Conservation (phyloP, 2,888 invertebrate species). For the Ypsolopha sequella region DNA sequence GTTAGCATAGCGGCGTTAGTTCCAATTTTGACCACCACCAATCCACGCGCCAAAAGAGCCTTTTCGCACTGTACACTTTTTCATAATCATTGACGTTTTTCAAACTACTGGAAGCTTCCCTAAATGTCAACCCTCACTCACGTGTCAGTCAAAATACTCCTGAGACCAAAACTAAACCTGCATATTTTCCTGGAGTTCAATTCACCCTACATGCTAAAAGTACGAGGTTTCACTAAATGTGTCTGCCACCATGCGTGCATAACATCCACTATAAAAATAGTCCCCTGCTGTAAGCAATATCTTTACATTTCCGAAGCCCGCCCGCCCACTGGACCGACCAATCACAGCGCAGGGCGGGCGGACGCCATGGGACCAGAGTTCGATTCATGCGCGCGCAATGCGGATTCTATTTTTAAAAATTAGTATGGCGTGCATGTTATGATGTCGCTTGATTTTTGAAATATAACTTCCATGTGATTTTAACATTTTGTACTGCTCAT, state of each 20-base stretch:
- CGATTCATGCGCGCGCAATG: conserved; percentile 43
- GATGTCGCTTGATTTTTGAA: not conserved
- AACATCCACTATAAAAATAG: not conserved
- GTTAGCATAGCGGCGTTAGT: no score
- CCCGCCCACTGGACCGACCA: conserved; percentile 21
- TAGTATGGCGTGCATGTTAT: not conserved
- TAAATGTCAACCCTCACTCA: no score
- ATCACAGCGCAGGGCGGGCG: conserved; percentile 45
- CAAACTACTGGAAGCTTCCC: no score
- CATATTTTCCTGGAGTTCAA: not conserved
- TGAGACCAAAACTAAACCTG: not conserved
- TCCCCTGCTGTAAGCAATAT: not conserved
- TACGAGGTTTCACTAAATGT: not conserved
- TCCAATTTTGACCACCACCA: no score
- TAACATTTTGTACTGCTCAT: not conserved
- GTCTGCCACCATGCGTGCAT: not conserved
- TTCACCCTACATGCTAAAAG: no score
- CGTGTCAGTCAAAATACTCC: no score
- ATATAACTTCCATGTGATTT: not conserved
- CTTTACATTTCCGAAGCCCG: not conserved
- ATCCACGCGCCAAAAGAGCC: no score
- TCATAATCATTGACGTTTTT: no score
- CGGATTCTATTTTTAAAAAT: not conserved
- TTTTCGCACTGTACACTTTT: no score
- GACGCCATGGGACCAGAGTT: conserved; percentile 8